Conservation (phyloP, 2,888 invertebrate genomes). For the Mimumesa dahlbomi region DNA sequence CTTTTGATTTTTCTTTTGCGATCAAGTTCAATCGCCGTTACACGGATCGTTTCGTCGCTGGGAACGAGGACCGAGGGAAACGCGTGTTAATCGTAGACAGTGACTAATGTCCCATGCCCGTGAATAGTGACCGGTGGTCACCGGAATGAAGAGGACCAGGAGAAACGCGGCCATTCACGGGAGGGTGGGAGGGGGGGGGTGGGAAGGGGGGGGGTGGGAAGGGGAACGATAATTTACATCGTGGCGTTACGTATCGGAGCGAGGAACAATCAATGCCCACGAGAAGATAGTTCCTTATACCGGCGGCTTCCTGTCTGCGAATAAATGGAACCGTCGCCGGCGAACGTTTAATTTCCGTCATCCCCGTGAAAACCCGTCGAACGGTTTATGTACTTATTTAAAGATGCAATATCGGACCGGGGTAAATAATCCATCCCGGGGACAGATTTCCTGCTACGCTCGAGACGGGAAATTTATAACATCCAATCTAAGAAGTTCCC, state of each 20-base stretch:
- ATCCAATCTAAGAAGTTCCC: too few relatives aligned
- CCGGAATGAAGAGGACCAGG: constrained; percentile 49
- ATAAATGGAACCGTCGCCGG: too few relatives aligned
- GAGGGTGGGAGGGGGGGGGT: too few relatives aligned
- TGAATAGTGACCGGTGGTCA: constrained; percentile 49
- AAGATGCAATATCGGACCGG: too few relatives aligned
- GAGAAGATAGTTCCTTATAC: background rate
- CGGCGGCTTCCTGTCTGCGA: background rate
- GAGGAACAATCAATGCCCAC: constrained; percentile 49
- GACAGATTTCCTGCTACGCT: too few relatives aligned
- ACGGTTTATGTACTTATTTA: too few relatives aligned
- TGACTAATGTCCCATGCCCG: constrained; percentile 59
- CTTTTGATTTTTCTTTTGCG: constrained; percentile 60
- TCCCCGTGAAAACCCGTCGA: too few relatives aligned
- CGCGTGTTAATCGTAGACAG: constrained; percentile 65
- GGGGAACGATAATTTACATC: constrained; percentile 55
- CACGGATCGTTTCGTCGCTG: constrained; percentile 9
- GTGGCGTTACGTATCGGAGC: constrained; percentile 43
- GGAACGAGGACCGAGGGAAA: constrained; percentile 56
- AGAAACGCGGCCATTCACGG: constrained; percentile 49
- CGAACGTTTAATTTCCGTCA: too few relatives aligned
- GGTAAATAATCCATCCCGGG: too few relatives aligned
- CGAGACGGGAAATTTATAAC: too few relatives aligned
- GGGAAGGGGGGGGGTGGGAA: too few relatives aligned
- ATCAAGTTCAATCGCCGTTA: constrained; percentile 56